These are phyloP conservation scores for Harpalus rufipes DNA, from an alignment of 2,888 invertebrate genomes.

Conservation along the genomic window DNA sequence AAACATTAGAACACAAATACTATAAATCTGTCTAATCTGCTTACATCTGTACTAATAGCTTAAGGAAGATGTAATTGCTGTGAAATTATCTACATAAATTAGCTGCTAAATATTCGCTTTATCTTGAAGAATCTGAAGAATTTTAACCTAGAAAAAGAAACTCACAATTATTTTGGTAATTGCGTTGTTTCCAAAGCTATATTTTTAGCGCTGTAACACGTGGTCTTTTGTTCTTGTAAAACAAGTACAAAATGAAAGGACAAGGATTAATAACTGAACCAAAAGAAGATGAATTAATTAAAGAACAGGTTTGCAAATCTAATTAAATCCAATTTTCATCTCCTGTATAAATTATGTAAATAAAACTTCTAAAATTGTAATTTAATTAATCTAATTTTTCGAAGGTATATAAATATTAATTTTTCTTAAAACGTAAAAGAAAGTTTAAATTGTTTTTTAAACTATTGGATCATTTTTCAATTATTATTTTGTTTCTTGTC, in stretches of 20 bases:
- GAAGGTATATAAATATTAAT: neutral
- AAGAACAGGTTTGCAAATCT: constrained; percentile 9
- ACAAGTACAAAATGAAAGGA: neutral
- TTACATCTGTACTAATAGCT: constrained; percentile 55
- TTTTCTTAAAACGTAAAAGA: neutral
- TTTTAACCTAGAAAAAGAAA: constrained; percentile 34
- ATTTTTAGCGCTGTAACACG: constrained; percentile 4
- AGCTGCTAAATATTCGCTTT: constrained; percentile 55
- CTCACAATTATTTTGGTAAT: neutral
- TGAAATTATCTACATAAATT: constrained; percentile 58
- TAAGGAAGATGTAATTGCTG: constrained; percentile 58
- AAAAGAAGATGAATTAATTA: constrained; percentile 29
- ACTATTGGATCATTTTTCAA: too few species aligned
- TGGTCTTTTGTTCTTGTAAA: constrained; percentile 11
- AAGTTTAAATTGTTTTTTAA: too few species aligned
- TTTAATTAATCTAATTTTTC: constrained; percentile 11
- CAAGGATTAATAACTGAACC: constrained; percentile 1
- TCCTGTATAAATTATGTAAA: constrained; percentile 26
- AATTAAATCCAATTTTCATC: constrained; percentile 33
- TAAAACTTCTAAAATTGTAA: constrained; percentile 21
- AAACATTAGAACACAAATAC: constrained; percentile 32
- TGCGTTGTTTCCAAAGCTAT: constrained; percentile 4
- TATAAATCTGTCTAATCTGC: constrained; percentile 55
- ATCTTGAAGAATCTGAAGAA: constrained; percentile 57
- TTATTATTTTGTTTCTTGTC: too few species aligned